A percentile compares a stretch with the other conserved stretches of the same genome.
Evolutionary conservation across 1,140 invertebrate genomes (phyloP).

Genomic region (Melitaea cinxia): DNA sequence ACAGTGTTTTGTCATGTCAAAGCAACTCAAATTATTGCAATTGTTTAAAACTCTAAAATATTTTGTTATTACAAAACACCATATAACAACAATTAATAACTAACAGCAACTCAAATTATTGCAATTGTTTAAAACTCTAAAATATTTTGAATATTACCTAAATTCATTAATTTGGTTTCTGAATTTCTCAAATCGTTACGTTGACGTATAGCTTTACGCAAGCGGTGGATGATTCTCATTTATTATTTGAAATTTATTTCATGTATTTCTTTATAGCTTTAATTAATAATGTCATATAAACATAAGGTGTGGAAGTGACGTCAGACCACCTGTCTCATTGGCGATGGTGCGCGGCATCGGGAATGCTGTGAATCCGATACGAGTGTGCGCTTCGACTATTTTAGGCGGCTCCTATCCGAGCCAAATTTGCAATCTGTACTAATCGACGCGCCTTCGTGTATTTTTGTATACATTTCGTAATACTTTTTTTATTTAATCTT

Average conservation of each 20-base stretch:
- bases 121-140: too few species aligned
- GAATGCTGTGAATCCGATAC: slow-evolving; percentile 77
- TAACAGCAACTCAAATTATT: too few species aligned
- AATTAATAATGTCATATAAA: slow-evolving; percentile 10
- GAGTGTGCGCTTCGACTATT: slow-evolving; percentile 66
- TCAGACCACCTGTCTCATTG: slow-evolving; percentile 42
- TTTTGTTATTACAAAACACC: too few species aligned
- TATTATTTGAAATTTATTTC: not conserved
- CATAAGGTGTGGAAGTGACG: not conserved
- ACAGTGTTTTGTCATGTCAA: too few species aligned
- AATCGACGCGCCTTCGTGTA: slow-evolving; percentile 70
- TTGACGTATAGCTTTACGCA: not conserved
- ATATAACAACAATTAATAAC: too few species aligned
- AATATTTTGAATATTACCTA: too few species aligned
- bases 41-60: too few species aligned
- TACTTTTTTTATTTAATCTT: slow-evolving; percentile 38
- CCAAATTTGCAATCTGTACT: slow-evolving; percentile 78
- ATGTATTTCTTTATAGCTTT: not conserved
- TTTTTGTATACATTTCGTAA: slow-evolving; percentile 77
- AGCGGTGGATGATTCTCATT: not conserved
- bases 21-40: too few species aligned
- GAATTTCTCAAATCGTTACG: too few species aligned
- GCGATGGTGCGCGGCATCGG: slow-evolving; percentile 48
- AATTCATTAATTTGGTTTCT: too few species aligned
- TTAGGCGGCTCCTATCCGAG: slow-evolving; percentile 64